These are phyloP conservation scores for Mantis religiosa DNA, from an alignment of 2,888 invertebrate genomes.

Conservation along the genomic window DNA sequence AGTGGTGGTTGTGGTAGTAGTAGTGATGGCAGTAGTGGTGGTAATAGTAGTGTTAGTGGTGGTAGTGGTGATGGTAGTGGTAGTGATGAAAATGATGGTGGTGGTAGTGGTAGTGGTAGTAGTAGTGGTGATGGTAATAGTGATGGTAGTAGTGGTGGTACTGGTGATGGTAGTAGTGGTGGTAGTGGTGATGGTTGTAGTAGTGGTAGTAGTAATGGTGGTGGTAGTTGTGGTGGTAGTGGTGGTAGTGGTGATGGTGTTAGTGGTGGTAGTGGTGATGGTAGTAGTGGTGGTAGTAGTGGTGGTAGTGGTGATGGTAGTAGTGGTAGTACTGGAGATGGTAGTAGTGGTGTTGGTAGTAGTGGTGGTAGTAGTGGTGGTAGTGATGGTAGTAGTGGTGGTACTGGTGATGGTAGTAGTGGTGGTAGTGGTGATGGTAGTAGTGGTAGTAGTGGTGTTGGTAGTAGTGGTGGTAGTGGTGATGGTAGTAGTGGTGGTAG, in stretches of 20 bases:
- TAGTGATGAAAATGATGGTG: background rate
- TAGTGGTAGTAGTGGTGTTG: background rate
- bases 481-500: background rate
- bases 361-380: no score
- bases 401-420: background rate
- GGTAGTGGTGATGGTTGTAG: background rate
- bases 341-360: no score
- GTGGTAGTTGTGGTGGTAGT: background rate
- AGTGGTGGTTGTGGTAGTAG: background rate
- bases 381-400: background rate
- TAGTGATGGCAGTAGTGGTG: background rate
- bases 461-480: background rate
- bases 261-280: background rate
- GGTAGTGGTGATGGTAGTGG: background rate
- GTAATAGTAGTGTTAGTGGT: background rate
- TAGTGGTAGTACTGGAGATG: background rate
- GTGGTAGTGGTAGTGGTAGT: background rate
- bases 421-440: no score
- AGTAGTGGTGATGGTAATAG: background rate
- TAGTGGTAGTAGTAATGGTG: background rate
- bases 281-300: background rate
- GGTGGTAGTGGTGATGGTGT: background rate
- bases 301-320: background rate
- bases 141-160: background rate
- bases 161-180: background rate